Base-by-base conservation (phyloP, 1,140 invertebrate species). In the Zaprionus taronus region DNA sequence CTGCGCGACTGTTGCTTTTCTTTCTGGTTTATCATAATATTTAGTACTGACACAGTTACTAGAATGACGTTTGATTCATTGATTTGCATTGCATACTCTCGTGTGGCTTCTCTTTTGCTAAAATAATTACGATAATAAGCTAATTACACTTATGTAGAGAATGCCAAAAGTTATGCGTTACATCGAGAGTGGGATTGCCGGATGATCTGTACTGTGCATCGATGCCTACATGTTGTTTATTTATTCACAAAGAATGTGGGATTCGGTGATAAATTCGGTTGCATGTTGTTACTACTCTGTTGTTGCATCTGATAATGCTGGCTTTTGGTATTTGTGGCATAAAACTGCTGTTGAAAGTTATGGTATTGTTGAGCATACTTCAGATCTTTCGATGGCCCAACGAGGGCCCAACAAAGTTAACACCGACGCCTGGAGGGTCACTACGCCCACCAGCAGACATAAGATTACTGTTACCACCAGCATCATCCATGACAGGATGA, bases 331-430 rank as follows among this genome's bases (percentile, higher is more conserved):
- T 96, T 97, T 11, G 97, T 98, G 26, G 97, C 97, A 94, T 98
- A 98, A 65, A 98, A 93, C 93, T 98, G 97, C 92, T 98, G 98
- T 91, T 98, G 98, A 94, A 98, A 98, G 93, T 98, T 97, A 93
- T 98, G 97, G 94, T 97, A 98, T 94, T 98, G 97, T 92, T 98
- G 97, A 83, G 97, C 97, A 94, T 98, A 98, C 92, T 97, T 98
- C 14, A 97, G 96, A 94, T 98, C 97, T 53, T 96, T 95, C 63
- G 97, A 97, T n/a, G n/a, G n/a, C n/a, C n/a, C n/a, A n/a, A n/a
- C 14, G 95, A 96, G 2, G 97, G 97, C 15, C 97, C 96, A 53
- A 97, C 96, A 89, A 97, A 98, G 22, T 81, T 89, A 4, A 69
- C 69, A 4, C 64, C 69, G 11, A 71, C 49, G 22, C 57, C 24